Evolutionary conservation across 2,888 invertebrate genomes (phyloP), one percentile per base, ranked within the genome.

Genomic region (Himalopsyche kuldschensis): DNA sequence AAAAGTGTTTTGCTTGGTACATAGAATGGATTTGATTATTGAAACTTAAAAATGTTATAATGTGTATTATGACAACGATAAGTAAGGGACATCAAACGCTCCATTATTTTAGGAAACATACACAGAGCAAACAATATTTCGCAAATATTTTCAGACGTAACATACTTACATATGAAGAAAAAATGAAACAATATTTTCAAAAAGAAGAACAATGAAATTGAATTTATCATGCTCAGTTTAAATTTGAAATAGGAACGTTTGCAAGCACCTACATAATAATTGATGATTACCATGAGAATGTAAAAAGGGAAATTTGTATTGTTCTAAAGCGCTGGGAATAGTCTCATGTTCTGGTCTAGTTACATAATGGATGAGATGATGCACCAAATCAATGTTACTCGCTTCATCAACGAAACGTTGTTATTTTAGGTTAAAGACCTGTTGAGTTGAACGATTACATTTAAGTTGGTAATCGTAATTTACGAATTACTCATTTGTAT

Each of bases 251-350:
- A 69, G 27, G 27, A 69, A 69, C 69, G 69, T 69, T 69, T 69
- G 69, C 27, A 15, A 69, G 69, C 69, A 27, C 69, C 69, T 69
- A 69, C 11, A 69, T 69, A 69, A 69, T 69, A 69, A 69, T 69
- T 27, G 69, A 27, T 69, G 69, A 69, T 69, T 69, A 30, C 69
- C 30, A 69, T 69, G 69, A 30, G 35, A 76, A 76, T 76, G 41
- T 80, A 69, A 63, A 79, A 80, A 80, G 80, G 80, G 80, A 80
- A 80, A 80, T 63, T 80, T 63, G 32, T 63, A 80, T 80, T 80
- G 80, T 80, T 48, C 55, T 4, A 31, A 35, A 20, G 31, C 63
- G 63, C 32, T 80, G 80, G 20, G 80, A 80, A 80, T 30, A 20
- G 35, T 80, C 32, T 35, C 80, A 24, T 35, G 80, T 55, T 80